Conservation (phyloP, 2,113 vertebrate species). For the Terrapene triunguis region DNA sequence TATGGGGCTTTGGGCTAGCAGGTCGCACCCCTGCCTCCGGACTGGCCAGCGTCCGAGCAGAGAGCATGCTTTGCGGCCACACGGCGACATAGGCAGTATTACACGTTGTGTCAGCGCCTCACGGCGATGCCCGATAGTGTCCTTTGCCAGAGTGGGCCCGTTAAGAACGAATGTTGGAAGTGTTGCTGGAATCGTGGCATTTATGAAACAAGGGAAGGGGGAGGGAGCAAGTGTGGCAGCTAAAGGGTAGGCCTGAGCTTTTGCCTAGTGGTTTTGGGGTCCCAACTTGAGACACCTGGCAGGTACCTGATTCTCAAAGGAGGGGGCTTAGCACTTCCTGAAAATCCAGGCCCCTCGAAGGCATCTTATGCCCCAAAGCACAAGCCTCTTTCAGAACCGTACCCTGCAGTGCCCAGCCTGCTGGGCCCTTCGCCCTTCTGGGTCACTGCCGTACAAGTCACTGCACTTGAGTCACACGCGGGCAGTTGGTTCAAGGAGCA, state of each 20-base stretch:
- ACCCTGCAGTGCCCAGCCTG: neutral
- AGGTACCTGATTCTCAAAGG: neutral
- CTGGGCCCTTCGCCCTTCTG: fast-evolving
- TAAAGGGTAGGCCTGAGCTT: neutral
- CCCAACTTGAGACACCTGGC: neutral
- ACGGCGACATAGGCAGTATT: neutral
- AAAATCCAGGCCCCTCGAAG: neutral
- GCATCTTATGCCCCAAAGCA: neutral
- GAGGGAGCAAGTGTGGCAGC: neutral
- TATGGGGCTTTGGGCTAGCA: neutral
- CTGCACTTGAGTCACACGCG: neutral
- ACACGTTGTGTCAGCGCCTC: neutral
- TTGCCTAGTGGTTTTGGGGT: neutral
- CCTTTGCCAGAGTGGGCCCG: neutral
- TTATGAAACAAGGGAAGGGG: neutral
- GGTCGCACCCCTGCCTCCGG: neutral
- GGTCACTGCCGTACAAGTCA: neutral
- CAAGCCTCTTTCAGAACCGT: neutral
- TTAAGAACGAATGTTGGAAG: neutral
- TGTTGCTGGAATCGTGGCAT: neutral
- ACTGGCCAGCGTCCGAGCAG: neutral
- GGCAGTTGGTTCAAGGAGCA: fast-evolving
- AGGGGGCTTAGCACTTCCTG: neutral
- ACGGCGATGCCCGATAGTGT: neutral
- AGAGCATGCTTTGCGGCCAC: neutral